These are phyloP conservation scores for Cassiopea andromeda DNA, from an alignment of 30 jellyfish, hydroid and myxozoan genomes.

Conservation along the genomic window DNA sequence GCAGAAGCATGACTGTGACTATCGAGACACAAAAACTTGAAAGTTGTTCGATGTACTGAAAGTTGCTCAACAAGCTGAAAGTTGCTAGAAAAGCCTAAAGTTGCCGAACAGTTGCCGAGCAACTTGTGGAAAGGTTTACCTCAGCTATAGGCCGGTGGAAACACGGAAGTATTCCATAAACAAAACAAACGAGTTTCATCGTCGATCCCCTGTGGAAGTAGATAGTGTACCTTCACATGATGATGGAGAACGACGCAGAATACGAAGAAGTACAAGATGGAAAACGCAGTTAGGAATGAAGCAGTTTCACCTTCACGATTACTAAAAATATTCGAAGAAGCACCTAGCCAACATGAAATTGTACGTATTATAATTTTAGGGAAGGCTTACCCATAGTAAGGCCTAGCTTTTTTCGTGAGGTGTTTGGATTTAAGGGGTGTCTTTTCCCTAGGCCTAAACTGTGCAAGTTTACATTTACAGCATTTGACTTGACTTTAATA, in stretches of 20 bases:
- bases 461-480: too few relatives aligned
- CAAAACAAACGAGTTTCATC: not conserved
- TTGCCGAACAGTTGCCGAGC: too few relatives aligned
- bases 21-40: too few relatives aligned
- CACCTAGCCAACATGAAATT: not conserved
- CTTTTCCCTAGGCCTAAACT: too few relatives aligned
- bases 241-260: not conserved
- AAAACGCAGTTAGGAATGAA: not conserved
- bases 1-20: too few relatives aligned
- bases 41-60: too few relatives aligned
- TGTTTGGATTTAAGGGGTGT: too few relatives aligned
- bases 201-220: not conserved
- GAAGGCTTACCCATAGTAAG: not conserved
- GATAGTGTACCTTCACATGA: not conserved
- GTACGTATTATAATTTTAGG: not conserved
- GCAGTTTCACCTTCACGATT: conserved; percentile 34
- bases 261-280: not conserved
- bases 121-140: too few relatives aligned
- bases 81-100: too few relatives aligned
- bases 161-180: not conserved
- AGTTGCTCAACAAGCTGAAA: too few relatives aligned
- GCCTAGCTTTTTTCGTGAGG: too few relatives aligned
- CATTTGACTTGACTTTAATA: too few relatives aligned
- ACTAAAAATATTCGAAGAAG: conserved; percentile 28
- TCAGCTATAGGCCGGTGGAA: not conserved